phyloP scores from a whole-genome alignment of 2,888 invertebrate genomes.

The Mythimna vitellina region DNA sequence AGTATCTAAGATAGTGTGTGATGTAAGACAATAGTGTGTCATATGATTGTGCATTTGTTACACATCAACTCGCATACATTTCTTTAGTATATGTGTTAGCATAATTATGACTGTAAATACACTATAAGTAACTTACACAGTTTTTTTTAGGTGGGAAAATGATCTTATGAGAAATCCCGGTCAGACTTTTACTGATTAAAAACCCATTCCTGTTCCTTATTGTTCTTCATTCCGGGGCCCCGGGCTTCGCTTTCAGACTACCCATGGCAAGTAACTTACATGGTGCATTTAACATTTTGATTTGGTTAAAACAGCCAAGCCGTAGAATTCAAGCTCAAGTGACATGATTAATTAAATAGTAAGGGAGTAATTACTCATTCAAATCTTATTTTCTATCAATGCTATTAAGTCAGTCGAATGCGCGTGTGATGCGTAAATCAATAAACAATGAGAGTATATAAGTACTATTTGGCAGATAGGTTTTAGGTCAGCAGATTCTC shows the following conservation, averaged over 20 bases:
- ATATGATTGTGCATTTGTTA: not conserved
- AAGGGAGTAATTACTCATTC: not conserved
- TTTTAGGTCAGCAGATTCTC: constrained; percentile 46
- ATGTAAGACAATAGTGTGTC: not conserved
- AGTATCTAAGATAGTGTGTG: not conserved
- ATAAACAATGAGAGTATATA: constrained; percentile 39
- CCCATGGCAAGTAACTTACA: not conserved
- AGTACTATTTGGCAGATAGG: constrained; percentile 30
- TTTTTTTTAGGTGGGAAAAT: too few species aligned
- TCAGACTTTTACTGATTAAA: too few species aligned
- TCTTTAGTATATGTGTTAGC: too few species aligned
- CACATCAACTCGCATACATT: not conserved
- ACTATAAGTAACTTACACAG: not conserved
- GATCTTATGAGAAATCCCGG: too few species aligned
- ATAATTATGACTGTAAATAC: not conserved
- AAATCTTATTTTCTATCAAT: not conserved
- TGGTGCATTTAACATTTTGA: not conserved
- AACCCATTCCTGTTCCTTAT: too few species aligned
- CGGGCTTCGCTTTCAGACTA: too few species aligned
- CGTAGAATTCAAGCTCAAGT: not conserved
- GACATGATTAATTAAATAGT: not conserved
- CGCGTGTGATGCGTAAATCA: constrained; percentile 11
- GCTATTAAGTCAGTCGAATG: not conserved
- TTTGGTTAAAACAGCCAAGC: not conserved
- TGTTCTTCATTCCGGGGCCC: too few species aligned